Evolutionary conservation across 2,113 vertebrate genomes (phyloP), one percentile per base, ranked within the genome.

Genomic region (Gallinago paraguaiae): DNA sequence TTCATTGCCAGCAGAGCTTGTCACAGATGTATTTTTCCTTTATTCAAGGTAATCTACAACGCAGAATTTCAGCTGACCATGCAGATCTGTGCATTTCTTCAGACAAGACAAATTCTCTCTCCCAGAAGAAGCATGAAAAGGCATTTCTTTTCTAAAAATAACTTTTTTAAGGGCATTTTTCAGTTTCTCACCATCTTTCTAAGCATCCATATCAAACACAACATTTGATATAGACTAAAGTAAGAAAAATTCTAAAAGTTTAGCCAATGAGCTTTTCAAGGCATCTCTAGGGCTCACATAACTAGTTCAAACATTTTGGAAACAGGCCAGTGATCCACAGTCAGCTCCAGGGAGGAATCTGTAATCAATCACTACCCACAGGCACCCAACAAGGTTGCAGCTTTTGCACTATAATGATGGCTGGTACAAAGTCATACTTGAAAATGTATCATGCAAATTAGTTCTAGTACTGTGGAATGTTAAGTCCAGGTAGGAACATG

Each of bases 381-480:
- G 50, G 30, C 71, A 80, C 17, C 39, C 72, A 82, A 10, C 22
- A 23, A 3, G 48, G 28, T 8, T 1, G 0, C 1, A 2, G 35
- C n/a, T 30, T 22, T 13, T 68, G 39, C 22, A 22, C 48, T 35
- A 1, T 6, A n/a, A 2, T 1, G 15, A 53, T 20, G 51, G n/a
- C 28, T 35, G 61, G 4, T 15, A 19, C 33, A 67, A 60, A 92
- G 30, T 14, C 65, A 48, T 41, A 23, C 60, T 2, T 80, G 39
- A 74, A 75, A 65, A 86, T 1, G 0, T 3, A 63, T 8, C 9
- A 37, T 17, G 7, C 11, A 77, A 31, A 37, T 30, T 17, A 31
- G 30, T 18, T 84, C 72, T 57, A 48, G 12, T 31, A 20, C 10
- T 2, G 0, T 2, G 60, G n/a, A 39, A 20, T 27, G 6, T 6